Percentiles rank a stretch among this genome's conserved stretches.
phyloP scores from a whole-genome alignment of 1,140 invertebrate genomes.

The Tribolium castaneum region DNA sequence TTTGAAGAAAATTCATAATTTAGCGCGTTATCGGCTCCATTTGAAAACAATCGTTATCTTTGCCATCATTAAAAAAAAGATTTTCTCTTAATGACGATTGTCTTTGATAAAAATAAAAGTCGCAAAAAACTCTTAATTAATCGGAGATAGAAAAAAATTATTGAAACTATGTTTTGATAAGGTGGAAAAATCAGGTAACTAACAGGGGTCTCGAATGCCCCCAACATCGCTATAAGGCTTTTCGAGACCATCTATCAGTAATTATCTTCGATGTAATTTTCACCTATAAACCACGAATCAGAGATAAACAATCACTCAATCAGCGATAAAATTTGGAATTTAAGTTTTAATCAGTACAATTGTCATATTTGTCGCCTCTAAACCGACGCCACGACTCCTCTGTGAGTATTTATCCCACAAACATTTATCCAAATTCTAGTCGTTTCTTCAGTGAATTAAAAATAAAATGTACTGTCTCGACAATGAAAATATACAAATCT shows the following conservation, averaged over 20 bases:
- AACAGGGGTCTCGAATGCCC: slow-evolving; percentile 60
- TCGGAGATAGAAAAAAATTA: slow-evolving; percentile 34
- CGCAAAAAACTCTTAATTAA: neutral
- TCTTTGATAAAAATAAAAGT: neutral
- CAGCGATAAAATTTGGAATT: slow-evolving; percentile 3
- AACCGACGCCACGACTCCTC: neutral
- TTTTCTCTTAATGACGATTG: neutral
- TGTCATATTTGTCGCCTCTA: neutral
- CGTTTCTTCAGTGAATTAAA: slow-evolving; percentile 9
- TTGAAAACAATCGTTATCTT: slow-evolving; percentile 20
- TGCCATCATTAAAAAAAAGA: slow-evolving; percentile 3
- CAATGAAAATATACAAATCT: slow-evolving; percentile 53
- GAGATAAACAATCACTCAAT: slow-evolving; percentile 33
- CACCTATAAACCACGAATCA: slow-evolving; percentile 41
- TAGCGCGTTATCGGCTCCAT: neutral
- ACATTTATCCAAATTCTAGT: neutral
- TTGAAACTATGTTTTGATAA: slow-evolving; percentile 49
- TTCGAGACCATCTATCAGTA: slow-evolving; percentile 57
- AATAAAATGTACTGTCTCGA: neutral
- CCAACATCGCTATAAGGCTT: slow-evolving; percentile 49
- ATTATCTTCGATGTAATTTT: slow-evolving; percentile 45
- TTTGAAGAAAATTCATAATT: neutral
- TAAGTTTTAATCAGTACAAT: slow-evolving; percentile 36
- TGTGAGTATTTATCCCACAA: neutral
- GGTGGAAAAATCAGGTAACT: slow-evolving; percentile 53